Evolutionary conservation across 2,113 vertebrate species (phyloP), one percentile per base, ranked within the genome.

Genomic region (Heterotilapia buettikoferi): DNA sequence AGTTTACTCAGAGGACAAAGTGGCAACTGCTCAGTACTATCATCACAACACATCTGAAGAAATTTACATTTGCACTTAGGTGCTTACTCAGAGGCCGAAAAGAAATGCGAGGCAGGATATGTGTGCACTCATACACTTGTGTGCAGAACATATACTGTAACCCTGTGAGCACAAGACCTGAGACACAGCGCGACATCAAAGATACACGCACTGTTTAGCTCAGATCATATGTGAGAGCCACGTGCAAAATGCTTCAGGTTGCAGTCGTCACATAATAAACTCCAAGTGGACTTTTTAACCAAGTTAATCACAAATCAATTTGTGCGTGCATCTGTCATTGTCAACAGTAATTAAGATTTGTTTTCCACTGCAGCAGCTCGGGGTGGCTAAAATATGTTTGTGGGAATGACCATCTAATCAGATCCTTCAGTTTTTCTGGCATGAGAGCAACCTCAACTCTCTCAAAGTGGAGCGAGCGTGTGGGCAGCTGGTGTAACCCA

Each of bases 1-100:
- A 31, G 80, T 71, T 90, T 88, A 94, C 80, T 94, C 85, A 80
- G 54, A 90, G 90, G 68, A 86, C 84, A 31, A 89, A 61, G 84
- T n/a, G 80, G 79, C 88, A 90, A 80, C 84, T 85, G 87, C 76
- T 86, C 86, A 33, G 47, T 24, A 84, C 38, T 71, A 82, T 86
- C 52, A 86, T 4, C 73, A 79, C 83, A 89, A 84, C 89, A 84
- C 59, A 73, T 33, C 43, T 54, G 85, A 92, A 73, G 43, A 82
- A 9, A 86, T 92, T 73, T 84, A 87, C 82, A 91, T 87, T 84
- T 80, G 80, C 83, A 83, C 61, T 86, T 38, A n/a, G 53, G 18
- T 38, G 71, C 56, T 86, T 61, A 90, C 53, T 85, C 71, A 80
- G 29, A 76, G 88, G 88, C 59, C 9, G 5, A 80, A 82, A 50